Evolutionary conservation across 1,140 invertebrate species (phyloP).

Genomic region (Copidosoma floridanum): DNA sequence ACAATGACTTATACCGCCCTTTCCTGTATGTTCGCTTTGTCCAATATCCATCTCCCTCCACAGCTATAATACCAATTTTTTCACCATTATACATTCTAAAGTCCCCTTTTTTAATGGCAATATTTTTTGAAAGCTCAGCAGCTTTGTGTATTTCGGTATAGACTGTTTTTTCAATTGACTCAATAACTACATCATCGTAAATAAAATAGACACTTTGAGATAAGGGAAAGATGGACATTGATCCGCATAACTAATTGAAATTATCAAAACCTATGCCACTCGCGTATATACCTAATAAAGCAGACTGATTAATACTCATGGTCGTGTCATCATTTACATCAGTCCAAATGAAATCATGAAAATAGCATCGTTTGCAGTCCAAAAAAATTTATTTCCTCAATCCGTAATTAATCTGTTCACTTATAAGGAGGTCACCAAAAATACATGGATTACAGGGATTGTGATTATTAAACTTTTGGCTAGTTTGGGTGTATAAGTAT

Average conservation of each 20-base stretch:
- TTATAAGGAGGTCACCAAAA: neutral
- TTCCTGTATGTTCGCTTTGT: no score
- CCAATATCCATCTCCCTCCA: neutral
- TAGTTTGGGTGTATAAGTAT: neutral
- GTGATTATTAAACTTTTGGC: neutral
- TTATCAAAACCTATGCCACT: neutral
- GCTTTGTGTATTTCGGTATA: neutral
- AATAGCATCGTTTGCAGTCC: neutral
- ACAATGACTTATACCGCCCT: no score
- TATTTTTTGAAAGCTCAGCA: neutral
- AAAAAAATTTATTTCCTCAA: neutral
- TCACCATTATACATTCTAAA: neutral
- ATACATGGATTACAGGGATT: neutral
- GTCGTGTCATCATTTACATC: neutral
- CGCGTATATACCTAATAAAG: neutral
- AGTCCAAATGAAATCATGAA: neutral
- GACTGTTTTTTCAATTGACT: neutral
- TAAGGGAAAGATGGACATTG: neutral
- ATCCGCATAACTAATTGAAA: neutral
- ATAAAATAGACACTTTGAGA: neutral
- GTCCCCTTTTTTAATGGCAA: neutral
- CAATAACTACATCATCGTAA: neutral
- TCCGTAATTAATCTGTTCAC: neutral
- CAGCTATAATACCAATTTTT: neutral
- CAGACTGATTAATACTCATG: neutral